Conservation (phyloP, 2,888 invertebrate genomes). For the Coleophora deauratella region DNA sequence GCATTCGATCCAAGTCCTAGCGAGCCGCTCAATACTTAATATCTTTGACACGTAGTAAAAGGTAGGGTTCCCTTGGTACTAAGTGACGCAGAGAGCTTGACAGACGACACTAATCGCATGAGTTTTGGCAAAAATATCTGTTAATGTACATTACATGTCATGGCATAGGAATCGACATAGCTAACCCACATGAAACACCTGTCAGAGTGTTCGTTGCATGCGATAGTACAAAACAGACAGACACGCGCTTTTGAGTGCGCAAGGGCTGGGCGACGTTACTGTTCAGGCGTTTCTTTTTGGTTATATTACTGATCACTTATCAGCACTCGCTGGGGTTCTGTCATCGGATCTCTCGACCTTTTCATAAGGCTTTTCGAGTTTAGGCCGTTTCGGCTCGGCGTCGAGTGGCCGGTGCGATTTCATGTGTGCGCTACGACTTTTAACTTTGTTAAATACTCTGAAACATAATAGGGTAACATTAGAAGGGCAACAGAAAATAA, state of each 20-base stretch:
- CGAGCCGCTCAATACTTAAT: conserved; percentile 17
- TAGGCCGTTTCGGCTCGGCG: conserved; percentile 82
- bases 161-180: background rate
- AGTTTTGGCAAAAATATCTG: conserved; percentile 5
- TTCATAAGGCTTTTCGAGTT: conserved; percentile 75
- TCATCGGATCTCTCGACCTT: conserved; percentile 70
- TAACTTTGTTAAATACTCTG: conserved; percentile 98
- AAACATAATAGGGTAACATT: conserved; percentile 69
- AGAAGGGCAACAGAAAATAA: conserved; percentile 51
- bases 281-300: conserved; percentile 44
- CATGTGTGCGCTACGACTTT: conserved; percentile 99
- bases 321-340: conserved; percentile 55
- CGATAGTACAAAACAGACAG: too few relatives aligned
- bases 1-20: conserved; percentile 41
- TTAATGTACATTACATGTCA: too few relatives aligned
- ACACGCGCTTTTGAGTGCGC: conserved; percentile 1
- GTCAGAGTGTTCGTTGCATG: too few relatives aligned
- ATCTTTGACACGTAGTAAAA: conserved; percentile 3
- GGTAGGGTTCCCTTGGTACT: conserved; percentile 15
- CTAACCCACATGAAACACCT: too few relatives aligned
- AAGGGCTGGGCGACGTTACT: conserved; percentile 36
- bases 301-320: conserved; percentile 30
- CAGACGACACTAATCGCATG: conserved; percentile 13
- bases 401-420: conserved; percentile 97
- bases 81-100: conserved; percentile 19